Base-by-base conservation (phyloP, 2,113 vertebrate species). In the Cephalopholis sonnerati region DNA sequence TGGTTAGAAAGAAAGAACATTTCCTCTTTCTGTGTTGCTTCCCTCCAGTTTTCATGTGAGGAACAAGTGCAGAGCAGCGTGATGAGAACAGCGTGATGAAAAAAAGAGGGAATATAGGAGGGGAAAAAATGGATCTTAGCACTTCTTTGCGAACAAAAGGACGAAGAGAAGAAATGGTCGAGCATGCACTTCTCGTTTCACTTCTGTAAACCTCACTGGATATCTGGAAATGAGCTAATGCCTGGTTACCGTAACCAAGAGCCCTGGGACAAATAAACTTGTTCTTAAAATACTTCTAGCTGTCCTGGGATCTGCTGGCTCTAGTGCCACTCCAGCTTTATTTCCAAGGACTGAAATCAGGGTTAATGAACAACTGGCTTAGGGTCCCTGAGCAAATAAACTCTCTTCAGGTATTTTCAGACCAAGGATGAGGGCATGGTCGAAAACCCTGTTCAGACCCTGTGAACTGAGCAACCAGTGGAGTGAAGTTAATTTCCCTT, bases 121-220 rank as follows among this genome's bases (percentile, higher is more conserved):
- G 77, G 20, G 46, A 25, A 61, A 63, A n/a, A 63, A 55, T 64
- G 25, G 36, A 81, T 77, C 39, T 79, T 68, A 62, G 66, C 85
- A 69, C 20, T 66, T 87, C 54, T 76, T 15, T 29, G 62, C 51
- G 22, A 92, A 89, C 76, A 76, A 72, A 54, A 75, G 74, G 55
- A 62, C 16, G 7, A 55, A 54, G 39, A 70, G 70, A 51, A 68
- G 83, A 82, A 73, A 81, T 63, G 46, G 58, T 72, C 6, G 7
- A 82, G 64, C 67, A 50, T n/a, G 39, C 55, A 85, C 83, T 93
- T 89, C 88, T 84, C 4, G 74, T 94, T 94, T 94, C 93, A 89
- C 91, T 93, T 94, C 93, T 87, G 65, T 59, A 87, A 87, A 92
- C 27, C 53, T 76, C n/a, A 46, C 11, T 83, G 32, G 41, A 65